Evolutionary conservation across 1,140 invertebrate species (phyloP), one percentile per base, ranked within the genome.

Genomic region (Eumaeus atala): DNA sequence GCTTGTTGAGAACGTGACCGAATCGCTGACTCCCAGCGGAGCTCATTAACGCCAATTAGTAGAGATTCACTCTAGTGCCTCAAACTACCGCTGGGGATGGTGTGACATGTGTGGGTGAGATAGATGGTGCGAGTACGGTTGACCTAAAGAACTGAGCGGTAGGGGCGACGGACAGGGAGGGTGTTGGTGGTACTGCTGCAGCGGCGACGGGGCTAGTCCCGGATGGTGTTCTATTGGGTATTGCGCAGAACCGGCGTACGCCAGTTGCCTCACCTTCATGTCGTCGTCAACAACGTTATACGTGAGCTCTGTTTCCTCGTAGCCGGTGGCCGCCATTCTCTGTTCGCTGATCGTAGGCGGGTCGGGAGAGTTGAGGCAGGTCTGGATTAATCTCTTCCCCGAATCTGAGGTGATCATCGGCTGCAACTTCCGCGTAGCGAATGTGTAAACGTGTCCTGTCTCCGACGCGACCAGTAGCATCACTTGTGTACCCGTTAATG

Each of bases 381-480:
- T 98, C 88, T 99, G 98, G 73, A 99, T 99, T 48, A 99, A 90
- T 47, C 96, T 94, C 87, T 99, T 99, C 48, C 98, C 98, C 54
- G 97, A 96, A 76, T 99, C 98, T 67, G 96, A 98, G 11, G 97
- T 98, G 79, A 99, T 99, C 97, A 99, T 99, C 49, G 98, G 98
- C 86, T 99, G 97, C 40, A 99, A 90, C 87, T 99, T 99, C 54
- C 97, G 91, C 48, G 98, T 99, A 34, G 98, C 98, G 90, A 99
- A 99, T 48, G 98, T 99, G 89, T 99, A 99, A 66, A 99, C 98
- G 89, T 99, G 98, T 4, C 98, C 97, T 10, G 96, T 98, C 86
- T 98, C 97, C 35, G 95, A 97, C 33, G 96, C 97, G 54, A 98
- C 97, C 71, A 98, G 88, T 53, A 98, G 88, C 96, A 98, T 98